These are phyloP conservation scores for Aleadryas rufinucha DNA, from an alignment of 2,113 vertebrate genomes.

Conservation along the genomic window DNA sequence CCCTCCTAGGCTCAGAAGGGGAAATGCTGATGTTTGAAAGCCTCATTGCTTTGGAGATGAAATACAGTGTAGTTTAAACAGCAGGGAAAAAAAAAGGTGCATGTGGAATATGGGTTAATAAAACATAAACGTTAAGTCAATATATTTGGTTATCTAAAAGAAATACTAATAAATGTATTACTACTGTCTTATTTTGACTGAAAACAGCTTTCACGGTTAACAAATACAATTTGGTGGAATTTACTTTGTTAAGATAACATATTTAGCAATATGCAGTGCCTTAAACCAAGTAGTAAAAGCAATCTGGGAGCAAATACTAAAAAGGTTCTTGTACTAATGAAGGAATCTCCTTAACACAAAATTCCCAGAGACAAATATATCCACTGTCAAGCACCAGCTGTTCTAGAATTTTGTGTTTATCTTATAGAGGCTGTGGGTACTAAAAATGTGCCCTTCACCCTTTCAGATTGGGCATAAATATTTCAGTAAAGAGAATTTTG, in stretches of 20 bases:
- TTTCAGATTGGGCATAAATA: constrained; percentile 49
- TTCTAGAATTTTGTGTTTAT: constrained; percentile 55
- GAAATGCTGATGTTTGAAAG: not conserved
- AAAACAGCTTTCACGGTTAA: not conserved
- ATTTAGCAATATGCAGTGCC: constrained; percentile 20
- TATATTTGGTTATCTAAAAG: not conserved
- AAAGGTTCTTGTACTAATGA: constrained; percentile 61
- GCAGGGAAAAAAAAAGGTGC: not conserved
- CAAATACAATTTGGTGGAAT: not conserved
- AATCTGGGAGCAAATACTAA: constrained; percentile 60
- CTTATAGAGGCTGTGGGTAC: constrained; percentile 48
- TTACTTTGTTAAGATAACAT: not conserved
- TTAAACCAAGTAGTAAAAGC: constrained; percentile 53
- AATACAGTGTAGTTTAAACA: not conserved
- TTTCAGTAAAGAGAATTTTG: constrained; percentile 60
- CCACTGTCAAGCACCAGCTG: constrained; percentile 68
- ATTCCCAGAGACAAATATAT: constrained; percentile 67
- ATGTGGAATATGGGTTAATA: not conserved
- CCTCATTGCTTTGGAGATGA: not conserved
- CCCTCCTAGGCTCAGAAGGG: not conserved
- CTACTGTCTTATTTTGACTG: not conserved
- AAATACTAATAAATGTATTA: not conserved
- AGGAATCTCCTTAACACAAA: constrained; percentile 57
- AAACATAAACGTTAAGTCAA: not conserved
- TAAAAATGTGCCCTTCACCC: constrained; percentile 50